Percentiles rank a stretch among this genome's conserved stretches.
Conservation (phyloP, 2,113 vertebrate species). For the Eudyptes chrysolophus region DNA sequence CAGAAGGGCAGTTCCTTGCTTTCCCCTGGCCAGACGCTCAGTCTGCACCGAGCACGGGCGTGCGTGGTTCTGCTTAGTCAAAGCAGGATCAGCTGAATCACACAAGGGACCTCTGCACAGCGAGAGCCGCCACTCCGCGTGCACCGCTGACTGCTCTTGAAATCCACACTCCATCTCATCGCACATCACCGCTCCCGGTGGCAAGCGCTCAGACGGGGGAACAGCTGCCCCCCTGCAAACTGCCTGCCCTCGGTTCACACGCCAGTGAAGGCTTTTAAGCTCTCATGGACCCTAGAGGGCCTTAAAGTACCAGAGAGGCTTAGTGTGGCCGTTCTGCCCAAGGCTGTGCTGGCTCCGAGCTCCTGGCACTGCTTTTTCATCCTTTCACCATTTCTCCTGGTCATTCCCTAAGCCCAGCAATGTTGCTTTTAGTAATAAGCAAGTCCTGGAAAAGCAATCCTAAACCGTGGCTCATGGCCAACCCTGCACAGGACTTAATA, state of each 20-base stretch:
- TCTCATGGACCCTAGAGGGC: not conserved
- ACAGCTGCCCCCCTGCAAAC: not conserved
- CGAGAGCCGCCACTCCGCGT: too few relatives aligned
- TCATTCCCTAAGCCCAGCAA: not conserved
- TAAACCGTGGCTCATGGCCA: not conserved
- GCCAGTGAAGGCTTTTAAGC: not conserved
- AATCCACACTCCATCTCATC: not conserved
- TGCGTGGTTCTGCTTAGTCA: not conserved
- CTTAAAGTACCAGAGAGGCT: not conserved
- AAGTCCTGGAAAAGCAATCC: not conserved
- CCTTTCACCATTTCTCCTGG: not conserved
- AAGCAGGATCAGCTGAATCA: not conserved
- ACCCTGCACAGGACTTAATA: not conserved
- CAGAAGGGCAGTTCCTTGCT: not conserved
- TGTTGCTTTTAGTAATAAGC: not conserved
- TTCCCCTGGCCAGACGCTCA: not conserved
- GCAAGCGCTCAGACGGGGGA: not conserved
- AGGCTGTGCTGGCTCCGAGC: not conserved
- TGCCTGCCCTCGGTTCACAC: not conserved
- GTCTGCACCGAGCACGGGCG: rapidly evolving
- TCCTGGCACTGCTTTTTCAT: not conserved
- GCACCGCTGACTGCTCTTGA: not conserved
- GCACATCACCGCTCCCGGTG: rapidly evolving
- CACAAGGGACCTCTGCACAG: not conserved
- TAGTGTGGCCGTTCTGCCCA: not conserved